Conservation (phyloP, 2,888 invertebrate genomes). For the Abrostola tripartita region DNA sequence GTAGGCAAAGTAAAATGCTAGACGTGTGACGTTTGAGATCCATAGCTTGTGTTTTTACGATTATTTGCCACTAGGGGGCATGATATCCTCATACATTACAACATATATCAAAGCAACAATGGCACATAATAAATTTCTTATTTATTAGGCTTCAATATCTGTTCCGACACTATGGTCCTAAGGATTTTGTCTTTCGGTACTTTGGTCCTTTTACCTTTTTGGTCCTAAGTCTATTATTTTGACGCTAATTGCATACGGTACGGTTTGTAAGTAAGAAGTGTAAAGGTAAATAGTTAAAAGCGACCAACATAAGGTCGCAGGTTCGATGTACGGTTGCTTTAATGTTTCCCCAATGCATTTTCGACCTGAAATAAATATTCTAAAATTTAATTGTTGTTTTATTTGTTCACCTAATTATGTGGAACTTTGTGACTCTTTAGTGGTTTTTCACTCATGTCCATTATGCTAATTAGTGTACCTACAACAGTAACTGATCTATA, state of each 20-base stretch:
- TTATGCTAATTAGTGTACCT: too few relatives aligned
- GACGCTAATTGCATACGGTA: slow-evolving; percentile 50
- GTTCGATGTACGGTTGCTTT: slow-evolving; percentile 68
- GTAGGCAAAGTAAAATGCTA: too few relatives aligned
- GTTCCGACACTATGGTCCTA: not conserved
- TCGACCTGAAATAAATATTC: slow-evolving; percentile 73
- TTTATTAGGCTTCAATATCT: not conserved
- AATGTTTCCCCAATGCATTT: slow-evolving; percentile 71
- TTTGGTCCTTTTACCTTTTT: slow-evolving; percentile 14
- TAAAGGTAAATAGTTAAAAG: slow-evolving; percentile 43
- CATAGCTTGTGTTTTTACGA: not conserved
- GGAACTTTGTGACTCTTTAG: too few relatives aligned
- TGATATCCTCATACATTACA: slow-evolving; percentile 21
- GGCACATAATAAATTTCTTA: slow-evolving; percentile 1
- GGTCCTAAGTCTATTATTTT: not conserved
- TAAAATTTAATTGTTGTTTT: slow-evolving; percentile 58
- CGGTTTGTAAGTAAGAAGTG: slow-evolving; percentile 41
- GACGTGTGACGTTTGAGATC: too few relatives aligned
- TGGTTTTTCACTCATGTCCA: too few relatives aligned
- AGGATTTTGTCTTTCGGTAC: not conserved
- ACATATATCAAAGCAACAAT: slow-evolving; percentile 27
- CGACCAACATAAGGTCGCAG: slow-evolving; percentile 53
- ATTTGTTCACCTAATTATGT: slow-evolving; percentile 26
- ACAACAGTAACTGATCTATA: too few relatives aligned
- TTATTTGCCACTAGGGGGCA: not conserved